These are phyloP conservation scores for Drosophila multiciliata DNA, from an alignment of 2,888 invertebrate species.

Conservation along the genomic window DNA sequence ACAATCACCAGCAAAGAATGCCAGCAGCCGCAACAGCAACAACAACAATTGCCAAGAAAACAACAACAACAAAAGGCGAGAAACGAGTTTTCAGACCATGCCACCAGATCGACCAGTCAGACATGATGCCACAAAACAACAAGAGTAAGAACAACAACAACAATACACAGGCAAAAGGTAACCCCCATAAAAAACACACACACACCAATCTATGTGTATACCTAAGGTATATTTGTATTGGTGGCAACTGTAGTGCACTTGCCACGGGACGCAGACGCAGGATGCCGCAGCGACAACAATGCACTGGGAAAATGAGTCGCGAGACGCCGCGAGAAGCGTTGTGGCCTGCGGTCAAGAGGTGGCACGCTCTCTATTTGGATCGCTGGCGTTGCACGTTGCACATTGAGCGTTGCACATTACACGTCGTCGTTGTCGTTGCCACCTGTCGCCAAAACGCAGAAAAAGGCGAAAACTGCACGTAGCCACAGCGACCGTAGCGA, in stretches of 20 bases:
- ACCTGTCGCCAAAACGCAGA: slow-evolving; percentile 64
- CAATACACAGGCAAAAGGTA: slow-evolving; percentile 56
- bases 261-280: slow-evolving; percentile 48
- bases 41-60: slow-evolving; percentile 40
- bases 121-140: slow-evolving; percentile 67
- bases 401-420: slow-evolving; percentile 27
- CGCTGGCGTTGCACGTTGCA: slow-evolving; percentile 29
- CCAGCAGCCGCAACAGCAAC: slow-evolving; percentile 51
- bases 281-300: slow-evolving; percentile 43
- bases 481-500: slow-evolving; percentile 26
- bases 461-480: slow-evolving; percentile 60
- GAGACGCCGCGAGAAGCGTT: slow-evolving; percentile 18
- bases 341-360: slow-evolving; percentile 55
- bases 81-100: slow-evolving; percentile 73
- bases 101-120: slow-evolving; percentile 74
- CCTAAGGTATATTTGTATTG: slow-evolving; percentile 15
- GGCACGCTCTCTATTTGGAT: slow-evolving; percentile 56
- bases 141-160: slow-evolving; percentile 37
- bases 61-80: slow-evolving; percentile 52
- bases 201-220: slow-evolving; percentile 4
- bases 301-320: slow-evolving; percentile 51
- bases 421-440: slow-evolving; percentile 35
- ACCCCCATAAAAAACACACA: slow-evolving; percentile 54
- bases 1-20: slow-evolving; percentile 76
- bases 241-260: slow-evolving; percentile 53